Evolutionary conservation across 2,888 invertebrate species (phyloP), one percentile per base, ranked within the genome.

Genomic region (Prenolepis imparis): DNA sequence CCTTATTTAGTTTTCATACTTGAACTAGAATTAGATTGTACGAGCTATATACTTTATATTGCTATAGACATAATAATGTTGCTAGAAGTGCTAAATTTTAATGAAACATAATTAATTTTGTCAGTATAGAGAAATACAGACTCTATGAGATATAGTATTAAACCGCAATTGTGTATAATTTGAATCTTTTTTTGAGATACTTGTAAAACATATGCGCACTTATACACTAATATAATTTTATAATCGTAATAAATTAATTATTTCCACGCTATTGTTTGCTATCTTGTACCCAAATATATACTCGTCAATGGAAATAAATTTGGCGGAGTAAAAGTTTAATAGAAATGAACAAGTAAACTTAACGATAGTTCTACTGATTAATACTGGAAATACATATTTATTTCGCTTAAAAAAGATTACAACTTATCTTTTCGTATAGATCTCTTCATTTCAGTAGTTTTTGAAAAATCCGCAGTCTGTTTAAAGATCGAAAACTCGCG

Each of bases 241-340:
- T 63, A 64, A 64, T 21, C 3, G 11, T 44, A 75, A 75, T 75
- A 75, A 75, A 75, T 64, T 52, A 75, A 52, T 75, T 75, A 75
- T 52, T 52, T 75, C 63, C 36, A 66, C 2, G 4, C 0, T 18
- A 15, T 12, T 48, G 52, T 61, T n/a, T 61, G 1, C 0, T 24
- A 0, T 61, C 3, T 28, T 8, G 28, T 2, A 41, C 1, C 5
- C 21, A 39, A 72, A 8, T 32, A 59, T 32, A 59, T 59, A 57
- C 11, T 5, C 11, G 1, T 12, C 5, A 36, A 70, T 0, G 1
- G 21, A 0, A 36, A 5, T 70, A 55, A 44, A 15, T 28, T 59
- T 64, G 32, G 15, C 3, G 9, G 12, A 3, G 32, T 55, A 24
- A 32, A 2, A 0, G 6, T n/a, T 48, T 48, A 3, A 1, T 21